Conservation (phyloP, 2,888 invertebrate genomes). For the Zygothrica quintamaculata region DNA sequence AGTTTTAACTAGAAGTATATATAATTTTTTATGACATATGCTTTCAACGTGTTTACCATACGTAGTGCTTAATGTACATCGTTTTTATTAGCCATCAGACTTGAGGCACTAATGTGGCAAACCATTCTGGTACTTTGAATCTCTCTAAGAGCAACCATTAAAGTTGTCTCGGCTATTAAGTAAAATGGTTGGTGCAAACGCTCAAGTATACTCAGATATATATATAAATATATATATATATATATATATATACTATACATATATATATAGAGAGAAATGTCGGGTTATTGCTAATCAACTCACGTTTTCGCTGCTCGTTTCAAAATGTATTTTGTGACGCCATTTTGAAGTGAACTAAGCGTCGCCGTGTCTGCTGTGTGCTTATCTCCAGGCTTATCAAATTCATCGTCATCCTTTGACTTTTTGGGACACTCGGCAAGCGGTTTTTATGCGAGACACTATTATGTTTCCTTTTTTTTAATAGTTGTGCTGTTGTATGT, state of each 20-base stretch:
- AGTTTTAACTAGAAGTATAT: slow-evolving; percentile 19
- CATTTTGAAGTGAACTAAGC: slow-evolving; percentile 70
- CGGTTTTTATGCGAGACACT: slow-evolving; percentile 61
- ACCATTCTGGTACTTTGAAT: slow-evolving; percentile 46
- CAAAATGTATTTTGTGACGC: slow-evolving; percentile 79
- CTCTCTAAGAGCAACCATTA: slow-evolving; percentile 58
- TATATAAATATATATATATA: slow-evolving; percentile 15
- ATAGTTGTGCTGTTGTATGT: slow-evolving; percentile 51
- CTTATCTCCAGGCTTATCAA: slow-evolving; percentile 77
- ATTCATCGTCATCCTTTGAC: slow-evolving; percentile 61
- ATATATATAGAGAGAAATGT: slow-evolving; percentile 23
- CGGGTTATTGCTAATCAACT: slow-evolving; percentile 76
- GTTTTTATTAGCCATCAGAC: slow-evolving; percentile 51
- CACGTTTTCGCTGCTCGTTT: slow-evolving; percentile 80
- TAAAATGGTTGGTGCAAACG: slow-evolving; percentile 40
- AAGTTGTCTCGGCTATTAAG: slow-evolving; percentile 60
- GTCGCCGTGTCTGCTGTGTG: slow-evolving; percentile 36
- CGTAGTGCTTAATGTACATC: slow-evolving; percentile 50
- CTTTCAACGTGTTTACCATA: slow-evolving; percentile 51
- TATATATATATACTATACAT: slow-evolving; percentile 8
- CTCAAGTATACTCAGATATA: slow-evolving; percentile 5
- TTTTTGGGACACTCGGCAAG: slow-evolving; percentile 38
- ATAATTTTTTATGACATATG: slow-evolving; percentile 52
- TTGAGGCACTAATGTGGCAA: slow-evolving; percentile 52
- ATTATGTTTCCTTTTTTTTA: slow-evolving; percentile 65